Evolutionary conservation across 2,888 invertebrate genomes (phyloP).

Genomic region (Ichneumoninae sp.): DNA sequence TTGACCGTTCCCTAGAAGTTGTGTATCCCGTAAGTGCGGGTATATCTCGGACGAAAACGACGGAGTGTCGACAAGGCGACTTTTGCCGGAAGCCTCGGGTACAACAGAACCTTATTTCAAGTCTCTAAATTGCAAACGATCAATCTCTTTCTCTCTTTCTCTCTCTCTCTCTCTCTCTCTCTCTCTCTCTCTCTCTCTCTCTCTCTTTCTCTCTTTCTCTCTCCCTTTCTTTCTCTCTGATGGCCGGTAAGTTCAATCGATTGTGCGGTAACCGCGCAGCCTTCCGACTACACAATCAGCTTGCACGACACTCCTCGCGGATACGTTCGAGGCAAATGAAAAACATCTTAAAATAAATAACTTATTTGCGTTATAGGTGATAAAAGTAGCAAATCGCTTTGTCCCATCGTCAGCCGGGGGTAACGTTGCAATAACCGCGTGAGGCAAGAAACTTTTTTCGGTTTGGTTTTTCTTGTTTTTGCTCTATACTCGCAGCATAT

Average conservation of each 20-base stretch:
- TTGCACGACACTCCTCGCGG: constrained; percentile 2
- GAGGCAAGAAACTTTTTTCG: constrained; percentile 31
- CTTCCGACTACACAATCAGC: background rate
- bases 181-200: background rate
- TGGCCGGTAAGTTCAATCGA: background rate
- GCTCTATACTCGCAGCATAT: background rate
- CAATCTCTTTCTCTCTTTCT: background rate
- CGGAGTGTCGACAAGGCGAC: constrained; percentile 15
- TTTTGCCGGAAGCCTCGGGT: background rate
- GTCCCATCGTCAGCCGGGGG: constrained; percentile 42
- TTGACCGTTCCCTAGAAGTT: constrained; percentile 5
- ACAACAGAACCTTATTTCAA: background rate
- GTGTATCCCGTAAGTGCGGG: constrained; percentile 10
- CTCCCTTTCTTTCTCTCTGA: background rate
- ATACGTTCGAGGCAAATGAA: constrained; percentile 19
- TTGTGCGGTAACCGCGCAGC: background rate
- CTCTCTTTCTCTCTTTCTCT: background rate
- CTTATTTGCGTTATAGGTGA: constrained; percentile 64
- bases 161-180: background rate
- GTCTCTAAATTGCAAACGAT: constrained; percentile 15
- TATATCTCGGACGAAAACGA: constrained; percentile 11
- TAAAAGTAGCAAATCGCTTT: constrained; percentile 45
- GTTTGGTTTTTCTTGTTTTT: constrained; percentile 16
- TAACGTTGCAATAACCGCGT: constrained; percentile 45
- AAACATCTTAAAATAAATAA: constrained; percentile 68